These are phyloP conservation scores for Brevimyrus niger DNA, from an alignment of 2,113 vertebrate species.

Conservation along the genomic window DNA sequence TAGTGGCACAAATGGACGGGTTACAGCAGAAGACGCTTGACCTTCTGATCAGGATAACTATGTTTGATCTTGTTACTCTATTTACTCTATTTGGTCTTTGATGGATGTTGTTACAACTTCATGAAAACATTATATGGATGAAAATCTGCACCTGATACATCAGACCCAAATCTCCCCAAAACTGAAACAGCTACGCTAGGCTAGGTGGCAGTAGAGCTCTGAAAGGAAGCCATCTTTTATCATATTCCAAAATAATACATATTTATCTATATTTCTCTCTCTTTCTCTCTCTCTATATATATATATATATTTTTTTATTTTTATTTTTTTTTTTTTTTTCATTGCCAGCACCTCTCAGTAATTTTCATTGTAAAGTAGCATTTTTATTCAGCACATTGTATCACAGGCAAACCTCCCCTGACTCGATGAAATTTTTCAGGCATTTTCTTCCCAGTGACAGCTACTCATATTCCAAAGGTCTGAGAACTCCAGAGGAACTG, in stretches of 20 bases:
- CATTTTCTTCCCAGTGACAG: not conserved
- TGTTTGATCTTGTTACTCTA: not conserved
- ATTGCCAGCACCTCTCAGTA: not conserved
- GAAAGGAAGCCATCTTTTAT: not conserved
- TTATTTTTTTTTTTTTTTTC: not conserved
- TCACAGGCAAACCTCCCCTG: not conserved
- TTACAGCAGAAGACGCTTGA: not conserved
- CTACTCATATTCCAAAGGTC: not conserved
- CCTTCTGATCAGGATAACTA: not conserved
- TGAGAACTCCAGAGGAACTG: not conserved
- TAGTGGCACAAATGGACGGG: not conserved
- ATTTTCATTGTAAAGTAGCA: not conserved
- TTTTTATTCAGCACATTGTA: not conserved
- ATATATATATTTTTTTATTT: not conserved
- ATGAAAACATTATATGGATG: not conserved
- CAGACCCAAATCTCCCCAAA: not conserved
- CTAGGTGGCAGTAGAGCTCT: not conserved
- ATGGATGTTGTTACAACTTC: not conserved
- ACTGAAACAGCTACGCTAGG: not conserved
- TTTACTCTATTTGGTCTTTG: not conserved
- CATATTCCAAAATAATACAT: not conserved
- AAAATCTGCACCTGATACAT: not conserved
- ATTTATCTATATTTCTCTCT: not conserved
- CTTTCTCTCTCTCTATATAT: too few species aligned
- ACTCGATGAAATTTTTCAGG: not conserved